Percentiles rank a stretch among this genome's conserved stretches.
Evolutionary conservation across 2,113 vertebrate genomes (phyloP).

Genomic region (Engraulis encrasicolus): DNA sequence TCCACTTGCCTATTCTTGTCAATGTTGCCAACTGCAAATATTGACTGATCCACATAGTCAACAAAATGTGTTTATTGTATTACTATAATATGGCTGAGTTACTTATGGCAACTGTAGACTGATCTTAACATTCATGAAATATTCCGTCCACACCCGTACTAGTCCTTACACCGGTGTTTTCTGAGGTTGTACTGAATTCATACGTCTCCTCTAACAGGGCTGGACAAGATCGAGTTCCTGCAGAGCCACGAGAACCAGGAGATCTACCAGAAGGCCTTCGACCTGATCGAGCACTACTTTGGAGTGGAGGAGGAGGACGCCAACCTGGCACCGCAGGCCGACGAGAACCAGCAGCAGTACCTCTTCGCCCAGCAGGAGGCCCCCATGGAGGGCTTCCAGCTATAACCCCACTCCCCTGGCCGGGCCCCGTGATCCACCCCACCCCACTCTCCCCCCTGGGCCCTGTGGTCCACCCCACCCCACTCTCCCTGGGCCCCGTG

Average conservation of each 20-base stretch:
- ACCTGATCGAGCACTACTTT: conserved; percentile 97
- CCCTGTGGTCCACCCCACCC: no score
- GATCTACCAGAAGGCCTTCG: conserved; percentile 99
- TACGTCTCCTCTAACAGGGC: conserved; percentile 73
- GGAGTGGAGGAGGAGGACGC: conserved; percentile 92
- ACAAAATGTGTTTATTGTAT: no score
- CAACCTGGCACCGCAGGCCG: conserved; percentile 88
- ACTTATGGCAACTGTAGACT: no score
- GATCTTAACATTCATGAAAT: no score
- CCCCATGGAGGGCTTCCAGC: conserved; percentile 98
- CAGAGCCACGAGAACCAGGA: conserved; percentile 99
- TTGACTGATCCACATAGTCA: no score
- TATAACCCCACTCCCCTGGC: conserved; percentile 78
- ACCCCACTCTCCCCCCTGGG: background rate
- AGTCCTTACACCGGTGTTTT: background rate
- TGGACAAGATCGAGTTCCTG: conserved; percentile 98
- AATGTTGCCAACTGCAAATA: no score
- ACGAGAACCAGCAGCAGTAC: conserved; percentile 94
- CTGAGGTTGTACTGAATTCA: background rate
- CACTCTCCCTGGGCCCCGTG: no score
- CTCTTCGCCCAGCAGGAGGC: conserved; percentile 95
- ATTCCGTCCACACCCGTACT: no score
- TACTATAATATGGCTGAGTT: no score
- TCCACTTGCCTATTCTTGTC: no score
- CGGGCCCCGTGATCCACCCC: background rate